Base-by-base conservation (phyloP, 2,797 vertebrate species). In the Chaunax sp. region DNA sequence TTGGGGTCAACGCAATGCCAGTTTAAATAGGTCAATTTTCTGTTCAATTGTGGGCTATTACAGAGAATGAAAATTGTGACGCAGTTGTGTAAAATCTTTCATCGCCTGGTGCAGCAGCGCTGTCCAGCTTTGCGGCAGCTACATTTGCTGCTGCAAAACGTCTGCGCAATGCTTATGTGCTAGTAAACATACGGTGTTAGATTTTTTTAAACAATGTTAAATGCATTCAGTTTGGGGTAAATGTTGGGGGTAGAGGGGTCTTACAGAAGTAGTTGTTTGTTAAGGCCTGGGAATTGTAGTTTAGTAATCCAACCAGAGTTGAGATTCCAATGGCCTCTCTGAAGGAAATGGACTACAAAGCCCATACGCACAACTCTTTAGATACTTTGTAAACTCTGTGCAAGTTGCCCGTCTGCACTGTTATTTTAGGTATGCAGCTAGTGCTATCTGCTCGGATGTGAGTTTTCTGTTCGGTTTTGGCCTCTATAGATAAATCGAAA, bases 371-470 rank as follows among this genome's bases (percentile, higher is more conserved):
- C 79, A 65, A 75, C 83, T 86, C 91, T 84, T 80, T 41, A 83
- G 90, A 91, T 93, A 95, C 93, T 95, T 95, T 93, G 88, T 91
- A 94, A 95, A 95, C 93, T 95, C 92, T 86, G 86, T 90, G 91
- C 90, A 94, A 95, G 91, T 95, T 94, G 88, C 89, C 86, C 78
- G 90, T 87, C 86, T 88, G 87, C 83, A 74, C 83, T 89, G 86
- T 85, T 93, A 90, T 92, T 90, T 89, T 90, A 88, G 86, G 84
- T 90, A 86, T 91, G 91, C 87, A 87, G 86, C 87, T 84, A 88
- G 83, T 74, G 88, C 89, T 90, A 77, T 88, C 56, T 72, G 72
- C 15, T 83, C 69, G 77, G 25, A 56, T 20, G 22, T 85, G 64
- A 71, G 78, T 61, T 77, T 70, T 83, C 56, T 41, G 59, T 38